A percentile compares a stretch with the other conserved stretches of the same genome.
phyloP scores from a whole-genome alignment of 1,140 invertebrate genomes.

The Anoplolepis gracilipes region DNA sequence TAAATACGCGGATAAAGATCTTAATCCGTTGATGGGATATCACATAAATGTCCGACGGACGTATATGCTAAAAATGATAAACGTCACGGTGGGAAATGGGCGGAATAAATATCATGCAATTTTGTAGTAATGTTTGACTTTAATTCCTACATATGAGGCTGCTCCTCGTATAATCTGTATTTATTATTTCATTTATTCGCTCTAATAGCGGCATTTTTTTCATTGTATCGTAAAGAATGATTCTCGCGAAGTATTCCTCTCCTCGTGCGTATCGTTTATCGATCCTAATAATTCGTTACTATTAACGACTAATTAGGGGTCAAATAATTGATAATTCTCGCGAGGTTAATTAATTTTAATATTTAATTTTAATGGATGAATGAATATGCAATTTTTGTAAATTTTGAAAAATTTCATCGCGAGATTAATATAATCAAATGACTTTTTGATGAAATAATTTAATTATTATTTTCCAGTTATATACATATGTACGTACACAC shows the following conservation, averaged over 20 bases:
- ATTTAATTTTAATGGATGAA: conserved; percentile 1
- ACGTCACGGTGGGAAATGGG: conserved; percentile 12
- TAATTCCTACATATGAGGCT: conserved; percentile 43
- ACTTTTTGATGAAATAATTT: not conserved
- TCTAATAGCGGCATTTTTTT: conserved; percentile 18
- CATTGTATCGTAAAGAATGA: conserved; percentile 15
- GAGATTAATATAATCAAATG: not conserved
- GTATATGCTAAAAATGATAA: conserved; percentile 51
- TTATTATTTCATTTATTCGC: conserved; percentile 62
- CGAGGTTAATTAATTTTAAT: not conserved
- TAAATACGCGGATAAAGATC: conserved; percentile 48
- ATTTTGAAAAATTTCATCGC: not conserved
- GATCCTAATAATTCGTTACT: not conserved
- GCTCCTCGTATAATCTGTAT: conserved; percentile 40
- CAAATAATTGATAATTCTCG: conserved; percentile 8
- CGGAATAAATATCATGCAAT: conserved; percentile 45
- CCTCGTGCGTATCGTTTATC: not conserved
- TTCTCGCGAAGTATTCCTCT: not conserved
- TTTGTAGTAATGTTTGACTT: conserved; percentile 56
- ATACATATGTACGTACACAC: not conserved
- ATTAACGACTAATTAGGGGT: not conserved
- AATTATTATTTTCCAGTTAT: not conserved
- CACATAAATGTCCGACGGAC: conserved; percentile 49
- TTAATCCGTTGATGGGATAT: conserved; percentile 59
- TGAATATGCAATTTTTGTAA: no score